Evolutionary conservation across 2,888 invertebrate genomes (phyloP), one percentile per base, ranked within the genome.

Genomic region (Pterostichus niger): DNA sequence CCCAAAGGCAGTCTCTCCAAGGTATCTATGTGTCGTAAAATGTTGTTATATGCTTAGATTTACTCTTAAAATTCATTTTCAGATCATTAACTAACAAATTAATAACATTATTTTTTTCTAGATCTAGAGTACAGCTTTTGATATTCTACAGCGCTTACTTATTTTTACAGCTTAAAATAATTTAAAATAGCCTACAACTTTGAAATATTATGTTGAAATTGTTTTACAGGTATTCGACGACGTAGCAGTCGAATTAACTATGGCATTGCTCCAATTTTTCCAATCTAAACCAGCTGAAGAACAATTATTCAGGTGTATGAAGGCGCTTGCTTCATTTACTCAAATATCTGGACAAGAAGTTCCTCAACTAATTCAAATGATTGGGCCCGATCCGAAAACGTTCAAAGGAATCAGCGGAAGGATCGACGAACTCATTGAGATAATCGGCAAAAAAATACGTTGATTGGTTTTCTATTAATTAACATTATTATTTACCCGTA

Each of bases 251-350:
- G 98, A 98, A 91, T 91, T 98, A 88, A 94, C 96, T 64, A 96
- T 98, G 96, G 97, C 97, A 77, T 91, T 97, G 87, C 93, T 98
- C 85, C 97, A 98, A 91, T 97, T 94, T 91, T 94, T 97, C 91
- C 95, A 94, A 88, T 93, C 93, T 82, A 95, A 94, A 88, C 96
- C 96, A 35, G 90, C 90, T 44, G 97, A 97, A 91, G 96, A 96
- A 88, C 94, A 95, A 86, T 92, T 96, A 86, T 96, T 92, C 91
- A 93, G 96, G 85, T 94, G 95, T 84, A 92, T 96, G 91, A 95
- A 94, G 86, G 95, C 97, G 0, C 91, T 98, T 85, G 93, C 94
- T 11, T 90, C 91, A 86, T 95, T 95, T 87, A 93, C 93, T 84
- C 92, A 94, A 88, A 95, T 97, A 87, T 96, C 96, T 54, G 91